phyloP scores from a whole-genome alignment of 2,888 invertebrate genomes.

The Drosophila nigricruria region DNA sequence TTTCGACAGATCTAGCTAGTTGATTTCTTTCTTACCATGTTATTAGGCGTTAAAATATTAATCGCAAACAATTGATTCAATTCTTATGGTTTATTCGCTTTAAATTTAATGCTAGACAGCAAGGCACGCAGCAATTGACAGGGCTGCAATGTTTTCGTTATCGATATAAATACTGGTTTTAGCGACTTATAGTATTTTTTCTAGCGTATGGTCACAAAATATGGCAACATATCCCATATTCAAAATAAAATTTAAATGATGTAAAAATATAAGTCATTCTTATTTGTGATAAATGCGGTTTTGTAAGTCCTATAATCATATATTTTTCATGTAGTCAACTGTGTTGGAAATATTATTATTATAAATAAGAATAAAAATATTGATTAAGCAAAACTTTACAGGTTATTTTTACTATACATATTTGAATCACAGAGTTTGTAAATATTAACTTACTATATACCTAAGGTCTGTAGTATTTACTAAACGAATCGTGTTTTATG shows the following conservation, averaged over 20 bases:
- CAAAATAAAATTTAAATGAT: not conserved
- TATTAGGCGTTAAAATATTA: not conserved
- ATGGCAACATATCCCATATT: not conserved
- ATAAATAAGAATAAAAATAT: too few relatives aligned
- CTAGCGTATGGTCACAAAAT: not conserved
- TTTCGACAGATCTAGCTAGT: not conserved
- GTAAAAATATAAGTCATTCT: not conserved
- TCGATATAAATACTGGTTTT: conserved; percentile 2
- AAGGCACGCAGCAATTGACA: conserved; percentile 21
- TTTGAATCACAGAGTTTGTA: conserved; percentile 37
- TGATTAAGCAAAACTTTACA: too few relatives aligned
- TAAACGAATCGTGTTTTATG: conserved; percentile 19
- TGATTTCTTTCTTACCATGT: conserved; percentile 54
- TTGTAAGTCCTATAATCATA: not conserved
- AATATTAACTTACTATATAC: not conserved
- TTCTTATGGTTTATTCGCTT: conserved; percentile 6
- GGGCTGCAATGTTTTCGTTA: conserved; percentile 6
- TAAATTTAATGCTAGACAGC: not conserved
- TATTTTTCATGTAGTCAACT: not conserved
- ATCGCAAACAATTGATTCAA: not conserved
- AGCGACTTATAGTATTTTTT: not conserved
- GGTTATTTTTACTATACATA: conserved; percentile 3
- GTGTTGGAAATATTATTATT: not conserved
- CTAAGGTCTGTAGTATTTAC: conserved; percentile 4
- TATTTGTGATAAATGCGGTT: too few relatives aligned